Percentiles rank a stretch among this genome's conserved stretches.
These are phyloP conservation scores for Osedax fenrisi DNA, from an alignment of 2,888 invertebrate genomes.

Conservation along the genomic window DNA sequence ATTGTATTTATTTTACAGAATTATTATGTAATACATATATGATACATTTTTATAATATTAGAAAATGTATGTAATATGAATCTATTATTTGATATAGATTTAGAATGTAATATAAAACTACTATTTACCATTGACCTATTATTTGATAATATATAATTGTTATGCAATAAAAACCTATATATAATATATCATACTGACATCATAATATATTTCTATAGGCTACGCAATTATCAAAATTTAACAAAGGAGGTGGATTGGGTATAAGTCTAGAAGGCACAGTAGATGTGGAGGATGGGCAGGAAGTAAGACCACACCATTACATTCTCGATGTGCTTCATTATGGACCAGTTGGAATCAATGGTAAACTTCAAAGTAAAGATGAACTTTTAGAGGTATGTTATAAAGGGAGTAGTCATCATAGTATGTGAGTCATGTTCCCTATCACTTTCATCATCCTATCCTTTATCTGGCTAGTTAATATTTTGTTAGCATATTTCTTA, in stretches of 20 bases:
- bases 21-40: too few relatives aligned
- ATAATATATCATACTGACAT: neutral
- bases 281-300: constrained; percentile 83
- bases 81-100: too few relatives aligned
- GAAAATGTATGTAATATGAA: too few relatives aligned
- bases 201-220: constrained; percentile 56
- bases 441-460: too few relatives aligned
- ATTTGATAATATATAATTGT: neutral
- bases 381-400: constrained; percentile 70
- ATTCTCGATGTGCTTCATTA: constrained; percentile 91
- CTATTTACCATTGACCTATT: too few relatives aligned
- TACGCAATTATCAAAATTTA: constrained; percentile 79
- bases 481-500: too few relatives aligned
- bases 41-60: too few relatives aligned
- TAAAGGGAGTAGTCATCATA: too few relatives aligned
- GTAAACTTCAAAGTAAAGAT: constrained; percentile 77
- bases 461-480: too few relatives aligned
- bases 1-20: too few relatives aligned
- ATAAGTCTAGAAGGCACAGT: constrained; percentile 95
- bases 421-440: too few relatives aligned
- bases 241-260: constrained; percentile 78
- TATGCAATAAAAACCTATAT: neutral
- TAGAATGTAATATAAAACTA: too few relatives aligned
- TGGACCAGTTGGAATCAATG: constrained; percentile 88
- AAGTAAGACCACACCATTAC: constrained; percentile 94